Conservation (phyloP, 2,888 invertebrate genomes). For the Caradrina clavipalpis region DNA sequence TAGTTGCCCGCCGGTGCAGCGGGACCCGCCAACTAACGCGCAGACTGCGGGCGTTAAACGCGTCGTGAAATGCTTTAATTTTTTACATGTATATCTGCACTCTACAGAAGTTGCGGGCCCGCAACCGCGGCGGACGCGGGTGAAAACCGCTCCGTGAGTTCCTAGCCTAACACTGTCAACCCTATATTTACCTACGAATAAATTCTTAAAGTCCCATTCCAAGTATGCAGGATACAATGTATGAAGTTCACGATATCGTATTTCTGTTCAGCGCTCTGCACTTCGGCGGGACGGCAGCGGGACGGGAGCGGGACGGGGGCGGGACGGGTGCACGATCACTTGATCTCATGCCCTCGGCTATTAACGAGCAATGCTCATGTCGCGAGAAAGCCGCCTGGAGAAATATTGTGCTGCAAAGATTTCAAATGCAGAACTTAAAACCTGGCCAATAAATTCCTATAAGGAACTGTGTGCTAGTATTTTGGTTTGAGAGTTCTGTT, state of each 20-base stretch:
- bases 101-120: too few species aligned
- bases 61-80: too few species aligned
- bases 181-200: slow-evolving; percentile 21
- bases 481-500: too few species aligned
- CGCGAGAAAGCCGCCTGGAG: neutral
- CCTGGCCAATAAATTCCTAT: neutral
- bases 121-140: too few species aligned
- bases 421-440: neutral
- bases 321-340: neutral
- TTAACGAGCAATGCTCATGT: neutral
- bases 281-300: neutral
- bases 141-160: too few species aligned
- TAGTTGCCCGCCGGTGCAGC: too few species aligned
- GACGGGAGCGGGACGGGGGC: neutral
- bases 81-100: too few species aligned
- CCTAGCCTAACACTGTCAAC: neutral
- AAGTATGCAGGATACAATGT: slow-evolving; percentile 9
- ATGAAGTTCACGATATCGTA: slow-evolving; percentile 33
- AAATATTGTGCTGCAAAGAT: neutral
- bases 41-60: too few species aligned
- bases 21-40: too few species aligned
- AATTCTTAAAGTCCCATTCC: slow-evolving; percentile 19
- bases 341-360: slow-evolving; percentile 13
- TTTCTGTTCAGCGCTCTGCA: slow-evolving; percentile 21
- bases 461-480: too few species aligned